A percentile compares a stretch with the other conserved stretches of the same genome.
phyloP scores from a whole-genome alignment of 2,888 invertebrate species.

The Heliconius ismenius region DNA sequence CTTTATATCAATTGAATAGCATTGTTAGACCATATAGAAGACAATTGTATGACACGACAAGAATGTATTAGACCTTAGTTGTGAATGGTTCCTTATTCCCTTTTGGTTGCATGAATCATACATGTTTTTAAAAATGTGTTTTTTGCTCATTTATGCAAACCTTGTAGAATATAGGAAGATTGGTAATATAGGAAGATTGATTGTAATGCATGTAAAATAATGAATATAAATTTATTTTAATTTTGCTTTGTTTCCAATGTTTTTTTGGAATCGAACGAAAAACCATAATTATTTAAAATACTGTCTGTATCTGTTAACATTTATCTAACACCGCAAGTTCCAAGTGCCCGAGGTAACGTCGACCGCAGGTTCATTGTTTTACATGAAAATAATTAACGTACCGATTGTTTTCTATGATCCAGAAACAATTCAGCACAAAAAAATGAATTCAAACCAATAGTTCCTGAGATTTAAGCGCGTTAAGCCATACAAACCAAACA shows the following conservation, averaged over 20 bases:
- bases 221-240: background rate
- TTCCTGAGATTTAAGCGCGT: too few relatives aligned
- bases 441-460: too few relatives aligned
- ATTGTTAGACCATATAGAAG: constrained; percentile 34
- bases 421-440: too few relatives aligned
- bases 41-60: constrained; percentile 34
- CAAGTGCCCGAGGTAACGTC: too few relatives aligned
- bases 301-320: background rate
- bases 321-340: too few relatives aligned
- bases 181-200: too few relatives aligned
- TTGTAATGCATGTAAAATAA: background rate
- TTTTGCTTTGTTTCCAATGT: background rate
- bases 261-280: background rate
- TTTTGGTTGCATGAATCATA: constrained; percentile 10
- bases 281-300: background rate
- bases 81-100: constrained; percentile 19
- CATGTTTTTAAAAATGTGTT: constrained; percentile 4
- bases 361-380: too few relatives aligned
- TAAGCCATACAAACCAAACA: too few relatives aligned
- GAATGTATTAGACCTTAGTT: constrained; percentile 22
- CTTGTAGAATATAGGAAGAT: background rate
- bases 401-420: too few relatives aligned
- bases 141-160: background rate
- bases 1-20: constrained; percentile 27
- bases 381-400: too few relatives aligned